Conservation (phyloP, 2,113 vertebrate species). For the Rhea americana region DNA sequence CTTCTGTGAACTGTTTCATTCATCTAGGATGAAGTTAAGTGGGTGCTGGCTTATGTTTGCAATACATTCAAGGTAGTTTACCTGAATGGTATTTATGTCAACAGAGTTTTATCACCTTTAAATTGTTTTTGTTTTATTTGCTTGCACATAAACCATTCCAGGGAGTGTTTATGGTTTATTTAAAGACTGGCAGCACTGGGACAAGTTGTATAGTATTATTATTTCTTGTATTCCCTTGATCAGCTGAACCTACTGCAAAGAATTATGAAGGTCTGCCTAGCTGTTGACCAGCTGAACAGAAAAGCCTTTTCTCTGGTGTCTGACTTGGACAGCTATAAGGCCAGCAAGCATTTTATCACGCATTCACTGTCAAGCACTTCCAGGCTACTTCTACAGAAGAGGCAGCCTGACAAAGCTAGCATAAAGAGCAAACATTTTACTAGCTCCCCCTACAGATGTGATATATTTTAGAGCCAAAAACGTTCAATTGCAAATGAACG, state of each 20-base stretch:
- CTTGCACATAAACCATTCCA: neutral
- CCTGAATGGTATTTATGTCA: conserved; percentile 18
- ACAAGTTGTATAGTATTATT: neutral
- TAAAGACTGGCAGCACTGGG: neutral
- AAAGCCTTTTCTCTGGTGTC: neutral
- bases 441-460: neutral
- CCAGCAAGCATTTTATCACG: neutral
- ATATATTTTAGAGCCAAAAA: neutral
- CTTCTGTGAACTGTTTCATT: neutral
- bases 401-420: neutral
- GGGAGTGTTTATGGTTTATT: conserved; percentile 22
- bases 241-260: neutral
- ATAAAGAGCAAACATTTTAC: neutral
- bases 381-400: neutral
- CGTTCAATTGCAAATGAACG: neutral
- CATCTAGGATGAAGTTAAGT: conserved; percentile 11
- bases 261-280: neutral
- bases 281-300: neutral
- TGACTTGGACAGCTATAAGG: neutral
- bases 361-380: neutral
- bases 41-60: conserved; percentile 6
- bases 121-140: conserved; percentile 41
- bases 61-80: conserved; percentile 38
- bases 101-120: conserved; percentile 35
- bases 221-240: neutral